Percentiles rank a stretch among this genome's conserved stretches.
These are phyloP conservation scores for Artibeus jamaicensis DNA, from an alignment of 2,797 vertebrate species.

Conservation along the genomic window DNA sequence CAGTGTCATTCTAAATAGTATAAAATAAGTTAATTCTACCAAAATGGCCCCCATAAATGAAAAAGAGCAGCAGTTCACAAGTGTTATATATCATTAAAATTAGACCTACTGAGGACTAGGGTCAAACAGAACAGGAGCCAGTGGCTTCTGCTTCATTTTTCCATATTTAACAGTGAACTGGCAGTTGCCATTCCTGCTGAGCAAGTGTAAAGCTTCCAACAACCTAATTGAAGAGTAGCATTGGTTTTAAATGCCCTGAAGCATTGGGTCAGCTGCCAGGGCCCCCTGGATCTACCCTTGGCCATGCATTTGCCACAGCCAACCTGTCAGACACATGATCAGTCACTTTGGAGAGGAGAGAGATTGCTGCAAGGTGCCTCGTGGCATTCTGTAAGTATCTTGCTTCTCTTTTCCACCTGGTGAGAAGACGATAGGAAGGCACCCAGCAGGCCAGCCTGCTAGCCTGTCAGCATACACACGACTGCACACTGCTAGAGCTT, in stretches of 20 bases:
- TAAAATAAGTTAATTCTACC: neutral
- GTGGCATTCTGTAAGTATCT: neutral
- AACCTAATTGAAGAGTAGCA: neutral
- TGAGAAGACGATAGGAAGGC: neutral
- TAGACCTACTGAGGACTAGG: neutral
- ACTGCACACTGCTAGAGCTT: neutral
- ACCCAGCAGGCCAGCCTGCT: neutral
- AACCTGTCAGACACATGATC: neutral
- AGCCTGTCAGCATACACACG: neutral
- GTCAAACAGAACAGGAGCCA: neutral
- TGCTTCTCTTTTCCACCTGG: neutral
- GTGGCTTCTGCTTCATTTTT: neutral
- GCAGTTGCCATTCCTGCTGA: neutral
- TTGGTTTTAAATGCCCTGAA: neutral
- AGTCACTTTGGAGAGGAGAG: neutral
- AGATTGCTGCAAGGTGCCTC: neutral
- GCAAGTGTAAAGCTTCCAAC: conserved; percentile 19
- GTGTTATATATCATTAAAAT: neutral
- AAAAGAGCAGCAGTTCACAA: neutral
- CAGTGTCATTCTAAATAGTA: neutral
- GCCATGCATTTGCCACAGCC: neutral
- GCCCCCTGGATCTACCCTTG: neutral
- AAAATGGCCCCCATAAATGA: too few species aligned
- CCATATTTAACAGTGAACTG: neutral
- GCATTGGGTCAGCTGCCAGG: neutral